Conservation (phyloP, 2,797 vertebrate species). For the Acipenser oxyrinchus region DNA sequence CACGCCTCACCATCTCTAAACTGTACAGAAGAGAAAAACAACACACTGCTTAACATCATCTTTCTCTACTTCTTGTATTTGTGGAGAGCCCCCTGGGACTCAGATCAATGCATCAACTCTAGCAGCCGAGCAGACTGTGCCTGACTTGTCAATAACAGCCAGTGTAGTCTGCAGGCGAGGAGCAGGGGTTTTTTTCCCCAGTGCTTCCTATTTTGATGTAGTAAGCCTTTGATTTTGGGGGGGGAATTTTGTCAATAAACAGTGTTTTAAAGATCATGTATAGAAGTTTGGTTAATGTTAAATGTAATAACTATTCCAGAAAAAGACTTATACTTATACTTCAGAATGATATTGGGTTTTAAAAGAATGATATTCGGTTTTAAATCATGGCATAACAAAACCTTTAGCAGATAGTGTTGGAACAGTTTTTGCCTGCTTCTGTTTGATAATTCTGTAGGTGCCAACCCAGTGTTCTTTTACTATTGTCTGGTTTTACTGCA, state of each 20-base stretch:
- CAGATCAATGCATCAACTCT: fast-evolving
- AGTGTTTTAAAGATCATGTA: background rate
- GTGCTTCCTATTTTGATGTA: background rate
- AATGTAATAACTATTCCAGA: too few relatives aligned
- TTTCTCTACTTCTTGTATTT: fast-evolving
- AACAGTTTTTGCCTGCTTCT: too few relatives aligned
- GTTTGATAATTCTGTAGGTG: too few relatives aligned
- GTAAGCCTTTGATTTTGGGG: background rate
- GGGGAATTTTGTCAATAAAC: background rate
- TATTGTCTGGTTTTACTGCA: too few relatives aligned
- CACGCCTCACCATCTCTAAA: background rate
- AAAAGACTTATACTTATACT: too few relatives aligned
- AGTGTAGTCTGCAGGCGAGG: fast-evolving
- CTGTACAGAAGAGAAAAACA: fast-evolving
- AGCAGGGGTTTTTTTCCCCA: background rate
- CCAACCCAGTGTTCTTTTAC: too few relatives aligned
- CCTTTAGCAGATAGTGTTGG: too few relatives aligned
- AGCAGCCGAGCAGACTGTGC: fast-evolving
- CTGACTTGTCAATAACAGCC: background rate
- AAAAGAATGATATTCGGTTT: too few relatives aligned
- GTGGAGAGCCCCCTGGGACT: background rate
- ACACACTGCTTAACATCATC: fast-evolving
- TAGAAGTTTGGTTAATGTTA: background rate
- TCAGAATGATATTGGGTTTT: too few relatives aligned
- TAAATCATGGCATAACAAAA: too few relatives aligned